Percentiles rank a stretch among this genome's conserved stretches.
Evolutionary conservation across 1,140 invertebrate genomes (phyloP).

Genomic region (Ooceraea biroi): DNA sequence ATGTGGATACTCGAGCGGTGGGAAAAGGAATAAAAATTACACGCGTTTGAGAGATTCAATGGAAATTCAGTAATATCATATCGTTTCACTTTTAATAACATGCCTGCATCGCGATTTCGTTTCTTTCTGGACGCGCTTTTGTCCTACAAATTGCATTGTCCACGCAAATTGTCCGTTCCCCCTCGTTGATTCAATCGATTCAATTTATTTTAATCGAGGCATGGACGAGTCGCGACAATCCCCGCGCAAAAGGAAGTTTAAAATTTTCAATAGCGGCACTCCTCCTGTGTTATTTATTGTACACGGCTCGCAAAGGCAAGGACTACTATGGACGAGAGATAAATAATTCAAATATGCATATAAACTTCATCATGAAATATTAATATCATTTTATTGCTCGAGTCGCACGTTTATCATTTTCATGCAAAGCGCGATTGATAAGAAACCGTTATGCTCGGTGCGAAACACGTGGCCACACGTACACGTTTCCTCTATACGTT

Average conservation of each 20-base stretch:
- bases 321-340: background rate
- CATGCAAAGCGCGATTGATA: background rate
- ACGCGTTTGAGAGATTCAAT: conserved; percentile 54
- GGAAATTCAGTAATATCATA: conserved; percentile 56
- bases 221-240: conserved; percentile 50
- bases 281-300: conserved; percentile 25
- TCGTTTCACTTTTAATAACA: conserved; percentile 60
- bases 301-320: conserved; percentile 5
- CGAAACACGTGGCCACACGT: too few relatives aligned
- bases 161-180: conserved; percentile 51
- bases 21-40: conserved; percentile 63
- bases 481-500: background rate
- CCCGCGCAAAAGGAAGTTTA: conserved; percentile 37
- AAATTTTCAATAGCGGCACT: conserved; percentile 46
- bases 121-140: conserved; percentile 59
- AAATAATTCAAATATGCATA: conserved; percentile 2
- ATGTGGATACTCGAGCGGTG: conserved; percentile 48
- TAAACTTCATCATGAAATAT: conserved; percentile 6
- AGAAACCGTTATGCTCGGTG: background rate
- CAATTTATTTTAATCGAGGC: conserved; percentile 62
- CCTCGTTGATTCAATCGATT: conserved; percentile 61
- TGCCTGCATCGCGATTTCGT: conserved; percentile 54
- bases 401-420: background rate
- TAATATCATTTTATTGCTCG: background rate
- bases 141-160: conserved; percentile 58